Evolutionary conservation across 2,797 vertebrate genomes (phyloP).

Genomic region (Phrynocephalus vlangalii): DNA sequence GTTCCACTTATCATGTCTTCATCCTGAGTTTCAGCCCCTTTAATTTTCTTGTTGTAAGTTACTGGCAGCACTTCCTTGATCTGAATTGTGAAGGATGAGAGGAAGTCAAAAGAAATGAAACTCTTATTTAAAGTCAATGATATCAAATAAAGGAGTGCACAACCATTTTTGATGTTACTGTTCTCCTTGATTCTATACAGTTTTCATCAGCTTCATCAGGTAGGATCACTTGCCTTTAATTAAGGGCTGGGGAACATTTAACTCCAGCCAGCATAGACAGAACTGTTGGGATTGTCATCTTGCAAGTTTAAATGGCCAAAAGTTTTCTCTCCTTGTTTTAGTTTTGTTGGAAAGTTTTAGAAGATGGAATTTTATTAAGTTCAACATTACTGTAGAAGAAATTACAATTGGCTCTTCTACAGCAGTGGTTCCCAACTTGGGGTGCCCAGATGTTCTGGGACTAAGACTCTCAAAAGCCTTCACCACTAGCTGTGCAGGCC

Average conservation of each 20-base stretch:
- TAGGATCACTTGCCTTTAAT: background rate
- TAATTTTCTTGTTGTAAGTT: background rate
- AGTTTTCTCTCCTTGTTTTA: too few relatives aligned
- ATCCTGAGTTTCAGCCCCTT: background rate
- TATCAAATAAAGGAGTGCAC: background rate
- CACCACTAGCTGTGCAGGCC: too few relatives aligned
- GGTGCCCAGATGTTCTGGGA: too few relatives aligned
- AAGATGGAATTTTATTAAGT: too few relatives aligned
- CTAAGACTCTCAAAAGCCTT: too few relatives aligned
- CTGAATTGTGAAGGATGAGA: background rate
- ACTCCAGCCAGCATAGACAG: background rate
- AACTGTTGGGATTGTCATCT: background rate
- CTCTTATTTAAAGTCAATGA: background rate
- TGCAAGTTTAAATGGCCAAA: too few relatives aligned
- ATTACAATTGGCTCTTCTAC: background rate
- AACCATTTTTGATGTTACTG: background rate
- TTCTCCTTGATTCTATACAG: background rate
- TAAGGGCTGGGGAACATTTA: background rate
- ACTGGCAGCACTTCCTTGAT: background rate
- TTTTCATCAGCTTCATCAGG: background rate
- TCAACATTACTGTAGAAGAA: background rate
- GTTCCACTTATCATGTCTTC: background rate
- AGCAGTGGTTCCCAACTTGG: too few relatives aligned
- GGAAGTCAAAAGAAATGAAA: background rate
- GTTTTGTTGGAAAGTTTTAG: background rate